Evolutionary conservation across 1,140 invertebrate genomes (phyloP), one percentile per base, ranked within the genome.

Genomic region (Lasioglossum albipes): DNA sequence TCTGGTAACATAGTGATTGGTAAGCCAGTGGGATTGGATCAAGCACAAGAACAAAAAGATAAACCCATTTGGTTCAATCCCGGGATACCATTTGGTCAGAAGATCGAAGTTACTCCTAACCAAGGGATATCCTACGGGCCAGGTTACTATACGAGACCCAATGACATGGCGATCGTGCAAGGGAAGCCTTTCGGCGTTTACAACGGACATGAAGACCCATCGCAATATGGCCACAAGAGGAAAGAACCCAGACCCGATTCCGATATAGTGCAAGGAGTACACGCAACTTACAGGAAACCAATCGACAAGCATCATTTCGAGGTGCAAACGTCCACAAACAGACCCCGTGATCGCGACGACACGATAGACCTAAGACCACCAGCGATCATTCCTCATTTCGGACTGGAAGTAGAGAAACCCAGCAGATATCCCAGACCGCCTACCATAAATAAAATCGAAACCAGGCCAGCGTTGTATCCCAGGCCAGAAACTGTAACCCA

Each of bases 171-270:
- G 0, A 75, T 90, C 7, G 84, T 90, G 27, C 86, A 91, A 62
- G 89, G 89, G 9, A 90, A 91, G 59, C 90, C 91, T 0, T 90
- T 91, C 45, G 88, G 87, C 7, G 87, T 91, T 9, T 90, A 91
- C 49, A 86, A 73, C 36, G 79, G 73, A 4, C 66, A 90, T 5
- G 78, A 79, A 1, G 67, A 88, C 13, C 13, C 41, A n/a, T 79
- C 66, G 66, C 67, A 73, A 41, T 89, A 90, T 10, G 90, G 85
- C 27, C 77, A 84, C 22, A 86, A 86, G 54, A 68, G 70, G 54
- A 79, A 82, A 18, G 82, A 83, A 16, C 42, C 22, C 1, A 88
- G 81, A 59, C 71, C 87, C 0, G 85, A 86, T 68, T 85, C 88
- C 66, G 87, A 90, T 20, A 85, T 89, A 20, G 87, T 91, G 69